Evolutionary conservation across 2,113 vertebrate genomes (phyloP).

Genomic region (Cinclus mexicanus): DNA sequence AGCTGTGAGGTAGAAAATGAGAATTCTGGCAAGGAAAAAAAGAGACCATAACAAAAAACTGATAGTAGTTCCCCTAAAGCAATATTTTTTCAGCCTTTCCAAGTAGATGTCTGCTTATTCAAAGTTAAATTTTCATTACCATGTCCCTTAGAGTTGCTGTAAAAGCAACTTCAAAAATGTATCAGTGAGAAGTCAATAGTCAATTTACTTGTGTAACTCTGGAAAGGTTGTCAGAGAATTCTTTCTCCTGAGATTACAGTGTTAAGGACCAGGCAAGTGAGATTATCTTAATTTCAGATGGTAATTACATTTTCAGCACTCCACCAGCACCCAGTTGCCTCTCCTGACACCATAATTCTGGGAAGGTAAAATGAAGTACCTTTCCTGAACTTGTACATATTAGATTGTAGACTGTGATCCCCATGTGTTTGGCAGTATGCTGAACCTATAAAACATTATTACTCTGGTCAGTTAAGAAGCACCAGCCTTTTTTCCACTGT

Average conservation of each 20-base stretch:
- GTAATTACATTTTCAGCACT: slow-evolving; percentile 5
- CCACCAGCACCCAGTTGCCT: not conserved
- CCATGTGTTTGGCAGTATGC: not conserved
- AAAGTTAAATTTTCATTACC: slow-evolving; percentile 6
- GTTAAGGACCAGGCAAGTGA: not conserved
- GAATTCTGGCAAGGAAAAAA: not conserved
- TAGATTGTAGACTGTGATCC: not conserved
- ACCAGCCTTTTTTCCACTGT: not conserved
- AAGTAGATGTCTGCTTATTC: not conserved
- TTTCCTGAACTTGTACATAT: not conserved
- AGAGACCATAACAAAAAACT: not conserved
- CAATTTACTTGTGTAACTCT: not conserved
- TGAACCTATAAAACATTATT: slow-evolving; percentile 11
- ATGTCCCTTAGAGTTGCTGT: not conserved
- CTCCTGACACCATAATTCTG: not conserved
- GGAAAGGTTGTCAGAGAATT: not conserved
- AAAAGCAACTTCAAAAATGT: not conserved
- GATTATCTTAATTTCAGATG: slow-evolving; percentile 7
- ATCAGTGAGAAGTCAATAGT: not conserved
- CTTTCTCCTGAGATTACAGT: not conserved
- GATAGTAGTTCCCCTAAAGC: not conserved
- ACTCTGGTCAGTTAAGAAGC: not conserved
- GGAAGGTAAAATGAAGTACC: not conserved
- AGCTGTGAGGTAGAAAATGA: not conserved
- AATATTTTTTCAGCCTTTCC: not conserved